Percentiles rank a stretch among this genome's conserved stretches.
phyloP scores from a whole-genome alignment of 2,888 invertebrate species.

The Epicampocera succincta region DNA sequence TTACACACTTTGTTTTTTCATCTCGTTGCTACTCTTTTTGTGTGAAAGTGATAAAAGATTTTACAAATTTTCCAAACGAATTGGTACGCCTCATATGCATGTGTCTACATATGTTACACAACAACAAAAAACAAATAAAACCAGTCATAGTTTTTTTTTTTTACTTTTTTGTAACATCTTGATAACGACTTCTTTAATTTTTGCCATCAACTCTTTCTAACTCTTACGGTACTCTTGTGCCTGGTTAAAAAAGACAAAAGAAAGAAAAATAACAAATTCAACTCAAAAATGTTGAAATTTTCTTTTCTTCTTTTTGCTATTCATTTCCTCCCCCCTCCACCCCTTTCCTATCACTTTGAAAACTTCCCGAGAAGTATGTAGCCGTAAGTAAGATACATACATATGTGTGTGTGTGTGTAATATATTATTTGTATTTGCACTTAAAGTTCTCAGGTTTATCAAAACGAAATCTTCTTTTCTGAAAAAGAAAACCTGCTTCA shows the following conservation, averaged over 20 bases:
- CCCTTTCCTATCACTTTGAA: no score
- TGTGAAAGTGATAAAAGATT: constrained; percentile 73
- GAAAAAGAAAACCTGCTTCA: background rate
- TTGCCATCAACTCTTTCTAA: background rate
- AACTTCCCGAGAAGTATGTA: background rate
- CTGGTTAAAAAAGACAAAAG: constrained; percentile 1
- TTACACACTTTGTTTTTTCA: background rate
- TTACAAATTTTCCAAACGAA: constrained; percentile 77
- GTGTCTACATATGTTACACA: background rate
- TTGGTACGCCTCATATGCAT: constrained; percentile 58
- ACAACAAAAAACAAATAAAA: background rate
- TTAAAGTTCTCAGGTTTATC: background rate
- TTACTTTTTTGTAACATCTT: constrained; percentile 4
- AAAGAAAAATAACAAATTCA: constrained; percentile 14
- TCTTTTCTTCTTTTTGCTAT: constrained; percentile 1
- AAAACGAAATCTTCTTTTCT: background rate
- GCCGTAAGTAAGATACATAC: background rate
- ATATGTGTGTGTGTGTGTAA: background rate
- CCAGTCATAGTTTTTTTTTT: constrained; percentile 2
- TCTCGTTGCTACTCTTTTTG: background rate
- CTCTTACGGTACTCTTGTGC: background rate
- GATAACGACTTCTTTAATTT: constrained; percentile 8
- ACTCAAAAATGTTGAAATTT: constrained; percentile 28
- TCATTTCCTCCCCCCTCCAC: no score
- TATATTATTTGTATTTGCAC: constrained; percentile 7